phyloP scores from a whole-genome alignment of 2,888 invertebrate species.

The Calliopum simillimum region DNA sequence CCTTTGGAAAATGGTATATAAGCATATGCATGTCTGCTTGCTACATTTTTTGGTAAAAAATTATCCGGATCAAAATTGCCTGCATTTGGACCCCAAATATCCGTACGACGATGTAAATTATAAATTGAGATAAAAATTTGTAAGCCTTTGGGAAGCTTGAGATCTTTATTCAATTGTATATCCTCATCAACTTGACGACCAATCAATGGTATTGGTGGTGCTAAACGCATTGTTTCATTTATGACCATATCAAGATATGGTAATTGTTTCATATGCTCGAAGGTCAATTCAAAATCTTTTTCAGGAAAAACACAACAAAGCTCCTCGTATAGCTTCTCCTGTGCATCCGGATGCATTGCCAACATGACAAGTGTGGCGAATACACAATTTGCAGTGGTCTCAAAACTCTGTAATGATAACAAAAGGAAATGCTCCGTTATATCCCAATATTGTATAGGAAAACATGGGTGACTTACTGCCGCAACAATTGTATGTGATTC shows the following conservation, averaged over 20 bases:
- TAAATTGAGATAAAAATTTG: conserved; percentile 46
- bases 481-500: conserved; percentile 47
- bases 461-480: conserved; percentile 40
- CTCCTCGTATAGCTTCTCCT: conserved; percentile 47
- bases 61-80: conserved; percentile 49
- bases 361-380: conserved; percentile 44
- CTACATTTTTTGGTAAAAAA: conserved; percentile 47
- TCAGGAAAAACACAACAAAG: conserved; percentile 43
- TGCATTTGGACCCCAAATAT: conserved; percentile 52
- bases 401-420: conserved; percentile 42
- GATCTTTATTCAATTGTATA: conserved; percentile 38
- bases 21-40: conserved; percentile 48
- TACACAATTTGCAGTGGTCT: conserved; percentile 47
- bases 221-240: conserved; percentile 50
- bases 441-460: background rate
- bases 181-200: conserved; percentile 46
- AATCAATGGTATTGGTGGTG: conserved; percentile 48
- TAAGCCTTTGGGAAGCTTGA: conserved; percentile 45
- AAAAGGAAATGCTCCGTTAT: background rate
- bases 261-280: conserved; percentile 45
- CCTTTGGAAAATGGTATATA: conserved; percentile 56
- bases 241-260: conserved; percentile 52
- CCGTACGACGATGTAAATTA: conserved; percentile 46
- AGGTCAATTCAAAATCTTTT: conserved; percentile 41
- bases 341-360: conserved; percentile 45